phyloP scores from a whole-genome alignment of 2,888 invertebrate species.

The Panzeria rudis region DNA sequence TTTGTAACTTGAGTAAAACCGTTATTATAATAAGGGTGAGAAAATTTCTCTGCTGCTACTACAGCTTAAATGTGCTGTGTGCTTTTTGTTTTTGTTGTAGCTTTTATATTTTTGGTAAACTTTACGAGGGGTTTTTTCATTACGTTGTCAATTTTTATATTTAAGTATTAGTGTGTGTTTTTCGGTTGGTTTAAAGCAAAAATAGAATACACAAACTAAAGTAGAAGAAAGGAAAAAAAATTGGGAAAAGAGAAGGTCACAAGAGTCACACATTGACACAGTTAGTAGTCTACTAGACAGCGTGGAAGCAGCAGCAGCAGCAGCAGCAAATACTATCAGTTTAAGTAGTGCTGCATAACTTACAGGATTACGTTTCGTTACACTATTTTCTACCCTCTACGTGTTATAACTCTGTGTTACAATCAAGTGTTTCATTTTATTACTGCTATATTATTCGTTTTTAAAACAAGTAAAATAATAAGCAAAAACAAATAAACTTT shows the following conservation, averaged over 20 bases:
- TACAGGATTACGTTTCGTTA: conserved; percentile 60
- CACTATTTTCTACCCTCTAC: conserved; percentile 1
- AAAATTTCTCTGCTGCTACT: conserved; percentile 19
- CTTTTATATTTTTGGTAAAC: conserved; percentile 42
- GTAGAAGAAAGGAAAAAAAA: conserved; percentile 15
- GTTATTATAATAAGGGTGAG: conserved; percentile 53
- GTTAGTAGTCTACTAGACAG: conserved; percentile 71
- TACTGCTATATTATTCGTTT: not conserved
- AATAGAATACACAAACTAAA: conserved; percentile 23
- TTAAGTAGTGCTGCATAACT: conserved; percentile 64
- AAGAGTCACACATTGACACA: conserved; percentile 72
- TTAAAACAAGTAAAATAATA: conserved; percentile 18
- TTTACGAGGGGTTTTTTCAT: conserved; percentile 17
- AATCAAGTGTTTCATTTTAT: not conserved
- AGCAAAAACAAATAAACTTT: conserved; percentile 14
- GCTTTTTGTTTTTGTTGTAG: conserved; percentile 31
- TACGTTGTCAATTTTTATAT: conserved; percentile 51
- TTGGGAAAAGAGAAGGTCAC: conserved; percentile 66
- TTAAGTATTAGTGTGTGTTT: conserved; percentile 3
- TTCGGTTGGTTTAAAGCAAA: conserved; percentile 19
- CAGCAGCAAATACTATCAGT: conserved; percentile 66
- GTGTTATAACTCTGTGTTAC: conserved; percentile 7
- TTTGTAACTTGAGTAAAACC: conserved; percentile 32
- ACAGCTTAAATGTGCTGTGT: conserved; percentile 1
- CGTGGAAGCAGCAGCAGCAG: conserved; percentile 68